phyloP scores from a whole-genome alignment of 2,113 vertebrate species.

The Cricetomys ansorgei region DNA sequence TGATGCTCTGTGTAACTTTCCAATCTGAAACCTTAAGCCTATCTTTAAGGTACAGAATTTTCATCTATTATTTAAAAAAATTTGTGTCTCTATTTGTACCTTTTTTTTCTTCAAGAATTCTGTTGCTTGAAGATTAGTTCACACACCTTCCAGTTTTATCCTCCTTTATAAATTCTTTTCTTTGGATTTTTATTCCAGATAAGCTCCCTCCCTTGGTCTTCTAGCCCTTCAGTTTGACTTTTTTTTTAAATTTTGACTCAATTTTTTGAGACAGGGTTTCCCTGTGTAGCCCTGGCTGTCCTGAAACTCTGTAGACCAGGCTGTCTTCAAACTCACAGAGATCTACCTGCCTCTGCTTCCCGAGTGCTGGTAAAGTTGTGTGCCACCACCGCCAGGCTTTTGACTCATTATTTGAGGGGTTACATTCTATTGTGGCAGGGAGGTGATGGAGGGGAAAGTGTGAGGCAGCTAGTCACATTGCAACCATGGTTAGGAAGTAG shows the following conservation, averaged over 20 bases:
- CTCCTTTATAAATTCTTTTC: slow-evolving; percentile 33
- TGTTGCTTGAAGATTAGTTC: slow-evolving; percentile 42
- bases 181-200: slow-evolving; percentile 50
- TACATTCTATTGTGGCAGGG: not conserved
- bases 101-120: slow-evolving; percentile 1
- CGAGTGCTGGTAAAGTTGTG: no score
- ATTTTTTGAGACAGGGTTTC: no score
- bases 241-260: no score
- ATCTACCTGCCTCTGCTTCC: no score
- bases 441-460: not conserved
- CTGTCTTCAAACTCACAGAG: no score
- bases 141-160: not conserved
- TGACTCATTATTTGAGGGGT: not conserved
- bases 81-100: not conserved
- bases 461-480: not conserved
- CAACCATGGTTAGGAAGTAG: not conserved
- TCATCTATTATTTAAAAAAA: slow-evolving; percentile 17
- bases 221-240: not conserved
- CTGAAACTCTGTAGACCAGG: no score
- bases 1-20: not conserved
- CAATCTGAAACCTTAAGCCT: slow-evolving; percentile 25
- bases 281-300: no score
- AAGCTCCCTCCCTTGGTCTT: slow-evolving; percentile 1
- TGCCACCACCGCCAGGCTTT: no score
- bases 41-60: slow-evolving; percentile 27